Evolutionary conservation across 2,113 vertebrate genomes (phyloP), one percentile per base, ranked within the genome.

Genomic region (Chaetorhynchus papuensis): DNA sequence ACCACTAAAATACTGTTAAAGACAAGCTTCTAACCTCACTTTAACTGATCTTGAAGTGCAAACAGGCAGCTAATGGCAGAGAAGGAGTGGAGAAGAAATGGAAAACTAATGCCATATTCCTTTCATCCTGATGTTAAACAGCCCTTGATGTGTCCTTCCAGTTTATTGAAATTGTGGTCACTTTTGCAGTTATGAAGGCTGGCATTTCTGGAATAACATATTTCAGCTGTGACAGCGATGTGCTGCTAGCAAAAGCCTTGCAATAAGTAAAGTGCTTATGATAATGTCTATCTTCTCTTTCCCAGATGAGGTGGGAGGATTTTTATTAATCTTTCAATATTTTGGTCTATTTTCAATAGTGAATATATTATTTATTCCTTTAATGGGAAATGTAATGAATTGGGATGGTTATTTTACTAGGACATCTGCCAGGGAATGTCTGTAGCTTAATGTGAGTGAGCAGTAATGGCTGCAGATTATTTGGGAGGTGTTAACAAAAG

Each of bases 251-350:
- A 89, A n/a, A 95, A 93, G 7, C 56, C 78, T 88, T 60, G 82
- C 35, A 63, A 42, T 70, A 56, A 47, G 63, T 65, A 9, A 90
- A 86, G 52, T 70, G 71, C 69, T 89, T 81, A 68, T 66, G 59
- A 64, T 95, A 79, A 80, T 74, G 42, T 88, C 45, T 37, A 7
- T 57, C 37, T 90, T n/a, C 57, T 93, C 31, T 88, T 89, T 31
- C 57, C 50, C 52, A 82, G 61, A 95, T 79, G 65, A 91, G 27
- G 26, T 81, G 75, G 87, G 75, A 83, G 68, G 84, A 47, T 50
- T 92, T 93, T 66, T 83, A 93, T 85, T 63, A 78, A 63, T 93
- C 71, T 93, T 96, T 57, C 59, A 83, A 57, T 93, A 93, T 94
- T 93, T 94, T 92, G 75, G 85, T 91, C 75, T 85, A n/a, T 86